Conservation (phyloP, 2,888 invertebrate genomes). For the Troilus luridus region DNA sequence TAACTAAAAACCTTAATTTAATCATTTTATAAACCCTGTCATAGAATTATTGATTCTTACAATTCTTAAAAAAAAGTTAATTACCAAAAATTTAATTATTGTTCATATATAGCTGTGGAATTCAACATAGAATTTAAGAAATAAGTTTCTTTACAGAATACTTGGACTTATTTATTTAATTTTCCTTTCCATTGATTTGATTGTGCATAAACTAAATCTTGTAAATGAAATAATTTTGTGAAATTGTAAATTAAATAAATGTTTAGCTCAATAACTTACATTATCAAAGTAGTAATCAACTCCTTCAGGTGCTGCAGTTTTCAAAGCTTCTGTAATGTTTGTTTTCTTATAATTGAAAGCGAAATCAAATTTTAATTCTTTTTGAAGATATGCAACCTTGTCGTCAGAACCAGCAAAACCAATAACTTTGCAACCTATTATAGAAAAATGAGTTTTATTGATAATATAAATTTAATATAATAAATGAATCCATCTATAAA, state of each 20-base stretch:
- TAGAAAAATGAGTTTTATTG: not conserved
- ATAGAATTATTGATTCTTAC: too few species aligned
- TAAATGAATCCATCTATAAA: not conserved
- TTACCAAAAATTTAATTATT: too few species aligned
- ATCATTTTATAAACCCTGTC: too few species aligned
- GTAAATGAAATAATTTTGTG: too few species aligned
- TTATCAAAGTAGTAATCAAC: slow-evolving; percentile 85
- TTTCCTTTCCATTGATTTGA: too few species aligned
- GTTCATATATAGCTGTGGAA: too few species aligned
- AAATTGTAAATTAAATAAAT: slow-evolving; percentile 19
- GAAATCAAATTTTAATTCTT: slow-evolving; percentile 77
- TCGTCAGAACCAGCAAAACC: slow-evolving; percentile 81
- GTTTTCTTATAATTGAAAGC: slow-evolving; percentile 81
- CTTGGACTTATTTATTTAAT: too few species aligned
- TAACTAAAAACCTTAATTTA: too few species aligned
- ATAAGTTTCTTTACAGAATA: too few species aligned
- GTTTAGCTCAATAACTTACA: slow-evolving; percentile 71
- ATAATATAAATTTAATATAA: not conserved
- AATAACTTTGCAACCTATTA: slow-evolving; percentile 77
- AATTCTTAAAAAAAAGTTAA: too few species aligned
- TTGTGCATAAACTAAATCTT: too few species aligned
- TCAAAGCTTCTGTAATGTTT: slow-evolving; percentile 70
- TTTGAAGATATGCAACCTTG: slow-evolving; percentile 78
- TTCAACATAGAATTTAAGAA: too few species aligned
- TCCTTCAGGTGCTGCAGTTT: slow-evolving; percentile 77